Evolutionary conservation across 2,113 vertebrate species (phyloP).

Genomic region (Trochalopteron elliotii): DNA sequence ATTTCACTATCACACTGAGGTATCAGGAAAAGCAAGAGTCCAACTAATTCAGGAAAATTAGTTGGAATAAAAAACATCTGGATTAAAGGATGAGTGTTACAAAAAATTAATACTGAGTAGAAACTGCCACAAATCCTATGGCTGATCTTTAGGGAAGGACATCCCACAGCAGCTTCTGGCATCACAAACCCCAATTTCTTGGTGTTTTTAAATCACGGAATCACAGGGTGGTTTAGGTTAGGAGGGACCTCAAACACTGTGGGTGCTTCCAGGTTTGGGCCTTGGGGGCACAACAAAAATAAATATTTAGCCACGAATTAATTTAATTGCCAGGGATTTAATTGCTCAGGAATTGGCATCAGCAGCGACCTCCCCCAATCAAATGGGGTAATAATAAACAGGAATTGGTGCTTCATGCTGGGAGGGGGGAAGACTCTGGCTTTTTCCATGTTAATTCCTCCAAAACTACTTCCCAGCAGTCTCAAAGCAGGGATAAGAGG

Average conservation of each 20-base stretch:
- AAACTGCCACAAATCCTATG: fast-evolving
- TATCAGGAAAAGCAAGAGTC: neutral
- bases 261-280: neutral
- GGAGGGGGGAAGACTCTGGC: neutral
- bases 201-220: neutral
- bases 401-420: neutral
- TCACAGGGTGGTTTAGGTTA: neutral
- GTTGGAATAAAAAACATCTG: neutral
- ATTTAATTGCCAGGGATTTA: neutral
- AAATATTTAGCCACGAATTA: too few species aligned
- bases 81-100: neutral
- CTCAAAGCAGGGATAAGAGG: neutral
- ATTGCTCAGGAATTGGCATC: neutral
- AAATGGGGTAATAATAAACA: neutral
- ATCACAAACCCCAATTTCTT: neutral
- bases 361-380: neutral
- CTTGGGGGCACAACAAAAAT: neutral
- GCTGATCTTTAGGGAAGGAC: neutral
- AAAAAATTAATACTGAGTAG: neutral
- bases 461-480: neutral
- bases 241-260: neutral
- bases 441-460: neutral
- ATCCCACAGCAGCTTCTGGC: neutral
- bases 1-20: neutral
- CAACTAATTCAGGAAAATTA: neutral